Evolutionary conservation across 2,113 vertebrate genomes (phyloP).

Genomic region (Nannobrachium achirus): DNA sequence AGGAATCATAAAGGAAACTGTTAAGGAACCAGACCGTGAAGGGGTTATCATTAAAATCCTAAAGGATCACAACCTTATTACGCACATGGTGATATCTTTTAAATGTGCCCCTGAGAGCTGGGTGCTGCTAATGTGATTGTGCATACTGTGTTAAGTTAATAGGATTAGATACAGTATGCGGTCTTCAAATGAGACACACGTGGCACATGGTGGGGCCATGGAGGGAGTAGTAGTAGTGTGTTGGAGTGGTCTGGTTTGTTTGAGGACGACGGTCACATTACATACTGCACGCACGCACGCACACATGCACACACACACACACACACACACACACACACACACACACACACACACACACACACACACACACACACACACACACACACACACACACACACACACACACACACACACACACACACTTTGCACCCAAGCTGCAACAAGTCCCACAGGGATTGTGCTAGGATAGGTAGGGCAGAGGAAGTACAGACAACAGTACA

Average conservation of each 20-base stretch:
- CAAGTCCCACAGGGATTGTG: background rate
- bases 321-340: constrained; percentile 5
- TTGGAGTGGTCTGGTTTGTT: constrained; percentile 2
- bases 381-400: background rate
- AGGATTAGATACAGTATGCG: background rate
- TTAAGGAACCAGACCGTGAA: too few species aligned
- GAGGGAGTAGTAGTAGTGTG: background rate
- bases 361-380: background rate
- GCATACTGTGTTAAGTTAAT: background rate
- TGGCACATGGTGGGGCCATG: background rate
- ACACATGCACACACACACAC: background rate
- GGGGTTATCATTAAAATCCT: too few species aligned
- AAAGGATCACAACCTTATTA: too few species aligned
- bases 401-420: constrained; percentile 2
- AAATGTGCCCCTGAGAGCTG: background rate
- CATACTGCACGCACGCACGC: background rate
- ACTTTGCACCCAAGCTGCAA: constrained; percentile 5
- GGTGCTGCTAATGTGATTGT: background rate
- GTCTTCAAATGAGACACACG: background rate
- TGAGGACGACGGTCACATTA: background rate
- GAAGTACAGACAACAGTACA: constrained; percentile 26
- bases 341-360: constrained; percentile 2
- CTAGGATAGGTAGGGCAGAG: constrained; percentile 43
- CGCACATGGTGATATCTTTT: too few species aligned
- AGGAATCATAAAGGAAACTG: too few species aligned